Base-by-base conservation (phyloP, 2,888 invertebrate species). In the Trissolcus japonicus region DNA sequence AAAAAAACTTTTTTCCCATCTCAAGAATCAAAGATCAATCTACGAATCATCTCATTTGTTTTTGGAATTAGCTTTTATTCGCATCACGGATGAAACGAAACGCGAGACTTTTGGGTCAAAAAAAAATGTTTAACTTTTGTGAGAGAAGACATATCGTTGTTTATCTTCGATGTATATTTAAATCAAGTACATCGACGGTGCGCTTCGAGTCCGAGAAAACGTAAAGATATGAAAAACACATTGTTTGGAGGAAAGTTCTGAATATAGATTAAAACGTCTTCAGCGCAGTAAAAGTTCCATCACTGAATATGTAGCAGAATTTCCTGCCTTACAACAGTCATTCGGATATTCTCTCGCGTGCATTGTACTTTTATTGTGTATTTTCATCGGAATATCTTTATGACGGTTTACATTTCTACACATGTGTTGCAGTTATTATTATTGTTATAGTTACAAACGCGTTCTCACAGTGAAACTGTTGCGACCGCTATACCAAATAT, bases 361-460 rank as follows among this genome's bases (percentile, higher is more conserved):
- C 55, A 61, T 62, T 53, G 61, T 62, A 68, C 74, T 75, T 75
- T 75, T 68, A 75, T 74, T 75, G 68, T 75, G 60, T 68, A 68
- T 75, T 75, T 75, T 68, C 68, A 63, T 50, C 59, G 59, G 60
- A 75, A 75, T 75, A 63, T 75, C 63, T 68, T 68, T 65, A 75
- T 55, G 68, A 68, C 55, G 68, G 63, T 68, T 63, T 68, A 65
- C 63, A 63, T 75, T 75, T 68, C 55, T 57, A 59, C 57, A 63
- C 68, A 68, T 65, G 57, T 68, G 63, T 68, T 51, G 19, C 19
- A 11, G 17, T 51, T 75, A 75, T 75, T 62, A 75, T 75, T 75
- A 68, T 68, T 75, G 63, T 65, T 60, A 60, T 68, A 51, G 66
- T 75, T 54, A 50, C 53, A 75, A 60, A 65, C 59, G 59, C 62